Base-by-base conservation (phyloP, 2,797 vertebrate species). In the Pseudopleuronectes americanus region DNA sequence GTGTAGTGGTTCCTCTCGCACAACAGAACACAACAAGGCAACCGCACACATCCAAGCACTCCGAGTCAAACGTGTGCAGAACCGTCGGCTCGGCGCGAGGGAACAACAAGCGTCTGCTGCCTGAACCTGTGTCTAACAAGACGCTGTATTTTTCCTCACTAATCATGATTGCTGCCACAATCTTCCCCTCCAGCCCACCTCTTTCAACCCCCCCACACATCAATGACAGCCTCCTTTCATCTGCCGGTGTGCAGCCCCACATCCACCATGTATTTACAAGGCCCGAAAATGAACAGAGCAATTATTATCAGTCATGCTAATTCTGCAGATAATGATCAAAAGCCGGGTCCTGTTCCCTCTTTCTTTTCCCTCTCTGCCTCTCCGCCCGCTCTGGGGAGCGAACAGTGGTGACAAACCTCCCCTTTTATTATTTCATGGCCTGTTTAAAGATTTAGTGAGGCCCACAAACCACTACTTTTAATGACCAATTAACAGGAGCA, bases 371-470 rank as follows among this genome's bases (percentile, higher is more conserved):
- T 57, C 66, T 81, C 80, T 83, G 68, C 67, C 64, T 72, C 66
- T 62, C 80, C 59, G 80, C 70, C 76, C 79, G 84, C 89, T 90
- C 86, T 82, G 80, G 89, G 89, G 89, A 92, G 89, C 84, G 62
- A 89, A 86, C 87, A 80, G 87, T 76, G 75, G 87, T 85, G 91
- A 91, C 89, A 91, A 92, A 92, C 86, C 79, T 87, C 80, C 85
- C 81, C 84, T 88, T 91, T 93, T 92, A 91, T 93, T 92, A 93
- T 93, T 94, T 93, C 92, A 92, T 91, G 90, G 90, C 86, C 92
- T 94, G 92, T 93, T 95, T 93, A 94, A 95, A 94, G 93, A 94
- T 94, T 94, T 93, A 95, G 91, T 71, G 85, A 90, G 89, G 92
- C 92, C 92, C 86, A 88, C 90, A 90, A 92, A 93, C 91, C 87